phyloP scores from a whole-genome alignment of 2,113 vertebrate genomes.

The Mastomys coucha region DNA sequence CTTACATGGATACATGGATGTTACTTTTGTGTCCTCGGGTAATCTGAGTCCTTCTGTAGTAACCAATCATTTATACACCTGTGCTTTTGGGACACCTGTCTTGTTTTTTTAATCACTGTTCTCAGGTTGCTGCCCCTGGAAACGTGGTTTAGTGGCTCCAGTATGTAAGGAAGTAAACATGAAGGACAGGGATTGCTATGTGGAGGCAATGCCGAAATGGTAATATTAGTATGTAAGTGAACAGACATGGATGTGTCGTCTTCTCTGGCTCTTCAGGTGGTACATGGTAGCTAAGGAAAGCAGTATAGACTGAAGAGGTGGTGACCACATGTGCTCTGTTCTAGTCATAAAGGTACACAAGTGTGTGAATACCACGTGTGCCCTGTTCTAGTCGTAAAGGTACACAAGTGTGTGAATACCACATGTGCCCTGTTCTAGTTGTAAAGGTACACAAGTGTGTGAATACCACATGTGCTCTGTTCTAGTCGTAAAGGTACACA shows the following conservation, averaged over 20 bases:
- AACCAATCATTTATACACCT: not conserved
- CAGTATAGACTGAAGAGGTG: not conserved
- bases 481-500: not conserved
- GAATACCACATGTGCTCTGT: no score
- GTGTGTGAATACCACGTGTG: not conserved
- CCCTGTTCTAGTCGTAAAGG: no score
- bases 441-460: no score
- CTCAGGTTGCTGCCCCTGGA: not conserved
- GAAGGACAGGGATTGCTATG: not conserved
- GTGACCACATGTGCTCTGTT: not conserved
- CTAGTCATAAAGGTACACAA: not conserved
- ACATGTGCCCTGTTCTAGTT: not conserved
- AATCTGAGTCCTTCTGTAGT: not conserved
- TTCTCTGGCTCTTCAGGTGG: not conserved
- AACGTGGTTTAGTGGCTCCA: not conserved
- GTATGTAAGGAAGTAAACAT: not conserved
- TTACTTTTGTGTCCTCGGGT: not conserved
- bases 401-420: not conserved
- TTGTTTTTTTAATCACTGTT: not conserved
- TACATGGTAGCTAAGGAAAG: not conserved
- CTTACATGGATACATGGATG: not conserved
- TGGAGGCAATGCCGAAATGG: no score
- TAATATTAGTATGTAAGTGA: no score
- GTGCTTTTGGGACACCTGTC: not conserved
- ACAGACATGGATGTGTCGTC: not conserved